Base-by-base conservation (phyloP, 2,113 vertebrate genomes). In the Micronycteris hirsuta region DNA sequence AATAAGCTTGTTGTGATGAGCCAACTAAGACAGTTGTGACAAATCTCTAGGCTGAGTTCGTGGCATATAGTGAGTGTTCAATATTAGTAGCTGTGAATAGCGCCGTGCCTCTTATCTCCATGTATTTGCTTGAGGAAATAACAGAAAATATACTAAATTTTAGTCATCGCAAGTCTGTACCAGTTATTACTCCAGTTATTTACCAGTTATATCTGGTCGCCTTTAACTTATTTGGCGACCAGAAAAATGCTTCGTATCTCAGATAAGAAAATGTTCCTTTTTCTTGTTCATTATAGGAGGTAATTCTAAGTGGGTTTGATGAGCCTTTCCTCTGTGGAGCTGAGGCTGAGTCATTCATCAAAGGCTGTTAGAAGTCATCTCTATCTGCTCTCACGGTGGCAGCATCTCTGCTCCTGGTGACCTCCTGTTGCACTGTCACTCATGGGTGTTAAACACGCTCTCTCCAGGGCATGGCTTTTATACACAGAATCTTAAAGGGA, bases 381-480 rank as follows among this genome's bases (percentile, higher is more conserved):
- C 1, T 77, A 54, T 76, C 77, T 54, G n/a, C 82, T 73, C 17
- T 14, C 17, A 61, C n/a, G 8, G 67, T 12, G 68, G 67, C 47
- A 49, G 49, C 36, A 14, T 73, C 36, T 63, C 47, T 74, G 31
- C 15, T 93, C 58, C 36, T 67, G 31, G 28, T 77, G 76, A 88
- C 73, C 73, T 97, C 80, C 24, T 0, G 0, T 17, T 54, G 82
- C 78, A 36, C 81, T 74, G 9, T 94, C 16, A 17, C 47, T 52
- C 33, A 47, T 0, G 2, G 58, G 56, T 73, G 33, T 88, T 90
- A 56, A 93, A 78, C 0, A 1, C 47, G 13, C 41, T 92, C 71
- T 93, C 63, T 83, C 85, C 41, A 52, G 56, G 81, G 28, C 49
- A 73, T 24, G 12, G 33, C 41, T 93, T 96, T 96, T 89, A 61